These are phyloP conservation scores for Diceros bicornis DNA, from an alignment of 2,797 vertebrate genomes.

Conservation along the genomic window DNA sequence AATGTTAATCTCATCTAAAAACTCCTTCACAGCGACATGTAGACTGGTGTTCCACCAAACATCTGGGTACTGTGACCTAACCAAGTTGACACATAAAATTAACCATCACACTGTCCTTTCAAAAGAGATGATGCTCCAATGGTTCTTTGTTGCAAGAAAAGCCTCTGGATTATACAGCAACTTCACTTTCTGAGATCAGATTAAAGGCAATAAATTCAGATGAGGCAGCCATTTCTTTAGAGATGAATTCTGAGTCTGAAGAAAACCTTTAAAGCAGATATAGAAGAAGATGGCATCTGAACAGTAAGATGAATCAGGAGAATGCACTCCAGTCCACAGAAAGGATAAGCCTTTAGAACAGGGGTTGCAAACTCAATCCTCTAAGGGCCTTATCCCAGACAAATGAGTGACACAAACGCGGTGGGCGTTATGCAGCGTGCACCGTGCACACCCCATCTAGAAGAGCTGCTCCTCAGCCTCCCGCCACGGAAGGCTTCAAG, in stretches of 20 bases:
- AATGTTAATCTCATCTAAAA: background rate
- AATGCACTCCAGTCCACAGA: background rate
- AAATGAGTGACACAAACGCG: too few relatives aligned
- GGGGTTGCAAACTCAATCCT: background rate
- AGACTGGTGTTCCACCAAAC: background rate
- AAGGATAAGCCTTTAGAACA: background rate
- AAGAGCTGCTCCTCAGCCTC: background rate
- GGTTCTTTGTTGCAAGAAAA: background rate
- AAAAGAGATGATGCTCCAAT: background rate
- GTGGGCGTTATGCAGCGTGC: fast-evolving
- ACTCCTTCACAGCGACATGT: background rate
- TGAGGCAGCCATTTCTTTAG: background rate
- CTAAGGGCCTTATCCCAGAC: background rate
- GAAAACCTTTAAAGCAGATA: background rate
- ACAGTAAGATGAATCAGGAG: background rate
- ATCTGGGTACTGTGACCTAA: background rate
- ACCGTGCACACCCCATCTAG: fast-evolving
- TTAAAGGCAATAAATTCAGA: background rate
- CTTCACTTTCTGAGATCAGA: background rate
- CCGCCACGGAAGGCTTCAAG: too few relatives aligned
- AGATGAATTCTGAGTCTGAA: background rate
- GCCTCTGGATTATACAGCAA: too few relatives aligned
- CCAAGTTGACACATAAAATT: background rate
- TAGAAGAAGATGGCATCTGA: background rate
- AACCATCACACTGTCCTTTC: background rate